Base-by-base conservation (phyloP, 2,797 vertebrate genomes). In the Eutrigla gurnardus region DNA sequence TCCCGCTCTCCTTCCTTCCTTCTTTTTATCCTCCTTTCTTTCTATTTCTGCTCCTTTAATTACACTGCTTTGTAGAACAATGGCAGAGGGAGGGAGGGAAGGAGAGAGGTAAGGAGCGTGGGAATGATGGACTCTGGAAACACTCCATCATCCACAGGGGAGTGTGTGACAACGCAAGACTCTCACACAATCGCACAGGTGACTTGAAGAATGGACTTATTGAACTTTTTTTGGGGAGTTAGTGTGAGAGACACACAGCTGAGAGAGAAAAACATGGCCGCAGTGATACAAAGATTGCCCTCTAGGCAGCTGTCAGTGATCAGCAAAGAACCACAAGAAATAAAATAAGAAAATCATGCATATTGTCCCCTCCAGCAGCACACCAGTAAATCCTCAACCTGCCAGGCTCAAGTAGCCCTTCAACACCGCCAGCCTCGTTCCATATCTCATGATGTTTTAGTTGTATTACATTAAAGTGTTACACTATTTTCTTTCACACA, bases 1-100 rank as follows among this genome's bases (percentile, higher is more conserved):
- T 86, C 84, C 80, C 80, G 77, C 77, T 88, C 62, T 90, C 81
- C 75, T 87, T 83, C 86, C 82, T 73, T 84, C 62, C 53, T 66
- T 77, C 64, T 58, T 58, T 80, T 72, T 65, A 6, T 77, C 67
- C 61, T 65, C 52, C 63, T 36, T 70, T 81, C 55, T 69, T 69
- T 84, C 66, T 76, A 72, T 83, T 74, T 83, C 58, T 72, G 76
- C 62, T 81, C 88, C 87, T 93, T 88, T 92, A 92, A 94, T 94
- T 93, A 92, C 74, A 47, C 67, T 70, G 77, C 67, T 75, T 70
- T 58, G 73, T 52, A 66, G 77, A 89, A 93, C 91, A 93, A 93
- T 93, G 80, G 81, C 66, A 36, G 78, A 52, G 10, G 74, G 77
- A 76, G 60, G 83, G 73, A 86, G 86, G 52, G 75, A 37, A 65